phyloP scores from a whole-genome alignment of 2,113 vertebrate genomes.

The Mesitornis unicolor region DNA sequence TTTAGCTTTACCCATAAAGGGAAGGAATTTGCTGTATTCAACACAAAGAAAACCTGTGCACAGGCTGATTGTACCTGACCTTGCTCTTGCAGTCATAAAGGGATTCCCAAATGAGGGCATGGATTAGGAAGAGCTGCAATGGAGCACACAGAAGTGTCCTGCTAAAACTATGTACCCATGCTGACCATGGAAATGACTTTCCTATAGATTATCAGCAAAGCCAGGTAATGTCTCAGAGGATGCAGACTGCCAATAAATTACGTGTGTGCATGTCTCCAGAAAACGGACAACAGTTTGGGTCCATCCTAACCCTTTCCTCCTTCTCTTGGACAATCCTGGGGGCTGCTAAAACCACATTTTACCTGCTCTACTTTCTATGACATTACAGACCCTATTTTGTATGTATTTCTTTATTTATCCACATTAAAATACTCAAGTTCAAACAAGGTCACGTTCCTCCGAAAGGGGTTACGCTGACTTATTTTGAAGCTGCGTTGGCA shows the following conservation, averaged over 20 bases:
- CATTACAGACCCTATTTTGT: not conserved
- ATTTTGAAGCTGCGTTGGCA: not conserved
- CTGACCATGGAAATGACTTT: no score
- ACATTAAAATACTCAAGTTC: not conserved
- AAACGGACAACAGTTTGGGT: not conserved
- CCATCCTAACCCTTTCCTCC: not conserved
- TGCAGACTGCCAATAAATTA: not conserved
- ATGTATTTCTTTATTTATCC: not conserved
- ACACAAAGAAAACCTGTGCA: not conserved
- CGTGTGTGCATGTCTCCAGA: not conserved
- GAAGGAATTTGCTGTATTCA: not conserved
- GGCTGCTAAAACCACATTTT: not conserved
- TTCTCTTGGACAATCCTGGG: not conserved
- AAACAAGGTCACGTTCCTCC: not conserved
- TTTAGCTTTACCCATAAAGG: not conserved
- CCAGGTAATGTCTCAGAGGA: not conserved
- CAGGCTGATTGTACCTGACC: not conserved
- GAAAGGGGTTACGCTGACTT: not conserved
- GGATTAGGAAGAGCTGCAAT: not conserved
- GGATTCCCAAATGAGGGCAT: not conserved
- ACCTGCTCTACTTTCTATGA: not conserved
- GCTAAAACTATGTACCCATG: no score
- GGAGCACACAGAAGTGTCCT: not conserved
- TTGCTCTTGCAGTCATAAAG: not conserved
- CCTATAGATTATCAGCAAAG: conserved; percentile 1